phyloP scores from a whole-genome alignment of 2,113 vertebrate genomes.

The Strix aluco region DNA sequence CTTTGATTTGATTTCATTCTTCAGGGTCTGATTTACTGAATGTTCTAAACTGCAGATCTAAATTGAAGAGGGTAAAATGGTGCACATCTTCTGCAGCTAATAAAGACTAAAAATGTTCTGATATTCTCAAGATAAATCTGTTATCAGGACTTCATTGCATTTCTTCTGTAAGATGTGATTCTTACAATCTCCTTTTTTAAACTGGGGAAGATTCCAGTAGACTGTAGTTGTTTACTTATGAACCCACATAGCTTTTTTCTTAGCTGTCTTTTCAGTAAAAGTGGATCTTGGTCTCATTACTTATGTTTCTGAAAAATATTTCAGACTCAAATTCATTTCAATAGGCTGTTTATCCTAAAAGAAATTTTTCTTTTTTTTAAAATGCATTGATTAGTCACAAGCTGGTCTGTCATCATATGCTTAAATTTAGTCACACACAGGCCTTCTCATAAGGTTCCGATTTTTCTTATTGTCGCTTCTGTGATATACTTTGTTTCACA shows the following conservation, averaged over 20 bases:
- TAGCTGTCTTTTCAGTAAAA: not conserved
- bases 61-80: not conserved
- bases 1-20: not conserved
- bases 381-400: slow-evolving; percentile 24
- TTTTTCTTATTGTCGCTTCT: slow-evolving; percentile 44
- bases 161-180: not conserved
- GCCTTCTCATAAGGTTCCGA: slow-evolving; percentile 40
- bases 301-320: not conserved
- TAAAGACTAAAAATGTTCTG: not conserved
- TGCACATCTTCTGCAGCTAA: not conserved
- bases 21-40: not conserved
- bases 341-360: not conserved
- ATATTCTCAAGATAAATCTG: not conserved
- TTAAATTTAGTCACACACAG: slow-evolving; percentile 36
- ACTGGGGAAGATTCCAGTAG: not conserved
- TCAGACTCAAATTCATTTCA: not conserved
- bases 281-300: not conserved
- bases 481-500: slow-evolving; percentile 15
- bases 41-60: not conserved
- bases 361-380: not conserved
- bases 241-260: not conserved
- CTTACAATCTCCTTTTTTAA: not conserved
- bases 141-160: not conserved
- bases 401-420: slow-evolving; percentile 19
- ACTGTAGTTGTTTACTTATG: not conserved